Evolutionary conservation across 2,113 vertebrate genomes (phyloP), one percentile per base, ranked within the genome.

Genomic region (Labeo rohita): DNA sequence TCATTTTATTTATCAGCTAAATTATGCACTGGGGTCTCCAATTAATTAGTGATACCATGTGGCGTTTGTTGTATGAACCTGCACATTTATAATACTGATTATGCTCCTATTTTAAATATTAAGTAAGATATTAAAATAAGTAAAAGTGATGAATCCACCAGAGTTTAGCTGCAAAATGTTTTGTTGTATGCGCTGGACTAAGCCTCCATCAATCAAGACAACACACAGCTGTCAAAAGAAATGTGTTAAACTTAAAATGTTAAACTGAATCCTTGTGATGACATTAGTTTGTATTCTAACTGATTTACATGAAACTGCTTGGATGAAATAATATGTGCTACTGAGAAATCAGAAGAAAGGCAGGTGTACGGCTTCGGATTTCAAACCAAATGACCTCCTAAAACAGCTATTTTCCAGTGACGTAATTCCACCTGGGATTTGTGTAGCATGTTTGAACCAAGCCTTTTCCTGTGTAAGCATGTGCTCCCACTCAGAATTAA

Each of bases 401-500:
- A 89, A 43, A 70, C 28, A 75, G 85, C 77, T 72, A 87, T 73
- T 39, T 89, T 89, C 83, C 65, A 45, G 52, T 85, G 88, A 89
- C 70, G 88, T 87, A 85, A 87, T 85, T 70, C 43, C 78, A 70
- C 36, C 8, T 11, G 68, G 82, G 83, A 77, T 59, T 68, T 73
- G 85, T 76, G 45, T 83, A 83, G 50, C 54, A 74, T 88, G 86
- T 77, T 82, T 59, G 84, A 85, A 28, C 89, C 68, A 86, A 77
- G 84, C 82, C 56, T 80, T 84, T 83, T 87, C 89, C 85, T 78
- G 73, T 86, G 28, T 13, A 50, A 66, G 82, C 93, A 94, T 89
- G 61, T 92, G 94, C 91, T 92, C 91, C 89, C 80, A 87, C 89
- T 91, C 84, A 74, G 66, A 79, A 88, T 88, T 84, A 90, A 89